Conservation (phyloP, 2,888 invertebrate species). For the Limnephilus rhombicus region DNA sequence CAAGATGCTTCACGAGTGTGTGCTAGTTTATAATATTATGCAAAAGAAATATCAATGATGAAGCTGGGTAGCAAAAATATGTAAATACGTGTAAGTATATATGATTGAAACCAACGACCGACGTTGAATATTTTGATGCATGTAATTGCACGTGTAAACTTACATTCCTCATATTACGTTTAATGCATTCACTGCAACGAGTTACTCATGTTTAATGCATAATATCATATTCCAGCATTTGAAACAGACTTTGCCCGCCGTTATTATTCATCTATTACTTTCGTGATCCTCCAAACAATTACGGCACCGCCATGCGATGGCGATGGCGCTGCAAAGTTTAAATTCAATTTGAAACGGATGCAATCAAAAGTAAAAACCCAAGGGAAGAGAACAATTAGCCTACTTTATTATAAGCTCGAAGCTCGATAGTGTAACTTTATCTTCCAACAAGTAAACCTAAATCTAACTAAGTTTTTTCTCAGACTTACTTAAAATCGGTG, state of each 20-base stretch:
- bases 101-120: neutral
- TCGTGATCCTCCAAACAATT: constrained; percentile 20
- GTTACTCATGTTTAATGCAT: neutral
- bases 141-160: neutral
- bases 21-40: too few species aligned
- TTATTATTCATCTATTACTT: constrained; percentile 7
- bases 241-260: neutral
- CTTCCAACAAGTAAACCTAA: neutral
- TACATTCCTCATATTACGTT: neutral
- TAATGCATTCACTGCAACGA: neutral
- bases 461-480: neutral
- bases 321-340: constrained; percentile 46
- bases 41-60: too few species aligned
- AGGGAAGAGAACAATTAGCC: constrained; percentile 56
- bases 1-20: too few species aligned
- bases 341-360: constrained; percentile 56
- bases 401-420: constrained; percentile 28
- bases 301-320: constrained; percentile 41
- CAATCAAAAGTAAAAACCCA: constrained; percentile 57
- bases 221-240: neutral
- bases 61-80: too few species aligned
- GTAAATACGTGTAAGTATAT: too few species aligned
- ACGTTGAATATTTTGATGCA: neutral
- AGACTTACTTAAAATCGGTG: neutral
- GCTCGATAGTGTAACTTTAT: constrained; percentile 29